Percentiles rank a stretch among this genome's conserved stretches.
These are phyloP conservation scores for Phalacrocorax carbo DNA, from an alignment of 2,113 vertebrate genomes.

Conservation along the genomic window DNA sequence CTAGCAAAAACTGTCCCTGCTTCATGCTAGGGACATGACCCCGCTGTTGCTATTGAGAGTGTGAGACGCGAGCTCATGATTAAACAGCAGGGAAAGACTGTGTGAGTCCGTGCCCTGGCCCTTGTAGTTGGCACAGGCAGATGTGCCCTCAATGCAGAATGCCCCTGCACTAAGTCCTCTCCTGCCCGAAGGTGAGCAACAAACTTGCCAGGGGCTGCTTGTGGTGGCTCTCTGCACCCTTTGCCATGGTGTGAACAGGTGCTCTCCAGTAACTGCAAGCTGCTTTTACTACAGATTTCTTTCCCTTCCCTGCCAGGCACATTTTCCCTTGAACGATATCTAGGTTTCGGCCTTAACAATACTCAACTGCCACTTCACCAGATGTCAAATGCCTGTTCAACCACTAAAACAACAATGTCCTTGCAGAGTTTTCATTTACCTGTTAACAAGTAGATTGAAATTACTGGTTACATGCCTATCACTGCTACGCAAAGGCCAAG, in stretches of 20 bases:
- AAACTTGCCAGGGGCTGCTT: not conserved
- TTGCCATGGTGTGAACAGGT: accelerated
- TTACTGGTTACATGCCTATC: not conserved
- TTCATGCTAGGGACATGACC: not conserved
- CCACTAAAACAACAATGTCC: not conserved
- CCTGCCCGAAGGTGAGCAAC: not conserved
- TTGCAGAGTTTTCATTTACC: not conserved
- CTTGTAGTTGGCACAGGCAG: not conserved
- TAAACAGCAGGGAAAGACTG: not conserved
- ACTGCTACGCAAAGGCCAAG: not conserved
- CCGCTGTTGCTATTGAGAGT: not conserved
- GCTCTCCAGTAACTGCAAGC: not conserved
- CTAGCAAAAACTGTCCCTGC: not conserved
- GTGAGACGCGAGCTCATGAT: not conserved
- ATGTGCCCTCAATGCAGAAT: not conserved
- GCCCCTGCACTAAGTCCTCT: not conserved
- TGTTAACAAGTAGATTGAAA: not conserved
- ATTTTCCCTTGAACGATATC: not conserved
- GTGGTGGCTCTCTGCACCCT: accelerated
- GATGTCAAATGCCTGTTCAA: not conserved
- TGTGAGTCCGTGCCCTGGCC: not conserved
- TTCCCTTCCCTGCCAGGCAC: not conserved
- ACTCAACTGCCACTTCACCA: not conserved
- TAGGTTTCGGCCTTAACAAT: not conserved
- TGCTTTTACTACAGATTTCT: not conserved